phyloP scores from a whole-genome alignment of 2,888 invertebrate species.

The Plagodis dolabraria region DNA sequence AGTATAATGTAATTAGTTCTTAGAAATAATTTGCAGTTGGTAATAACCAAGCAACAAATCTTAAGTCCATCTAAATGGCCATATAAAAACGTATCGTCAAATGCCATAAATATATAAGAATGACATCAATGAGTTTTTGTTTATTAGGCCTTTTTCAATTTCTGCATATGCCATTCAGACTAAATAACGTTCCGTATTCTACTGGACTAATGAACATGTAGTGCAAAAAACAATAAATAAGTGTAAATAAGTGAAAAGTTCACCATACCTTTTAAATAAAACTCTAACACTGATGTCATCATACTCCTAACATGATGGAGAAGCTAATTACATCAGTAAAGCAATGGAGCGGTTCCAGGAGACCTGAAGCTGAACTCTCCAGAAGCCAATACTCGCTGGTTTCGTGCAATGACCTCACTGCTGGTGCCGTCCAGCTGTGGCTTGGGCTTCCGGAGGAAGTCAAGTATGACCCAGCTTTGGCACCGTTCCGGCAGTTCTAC shows the following conservation, averaged over 20 bases:
- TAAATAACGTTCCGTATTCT: neutral
- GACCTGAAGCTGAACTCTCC: constrained; percentile 71
- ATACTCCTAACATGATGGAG: constrained; percentile 48
- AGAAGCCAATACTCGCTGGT: constrained; percentile 77
- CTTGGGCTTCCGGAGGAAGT: constrained; percentile 86
- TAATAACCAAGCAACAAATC: no score
- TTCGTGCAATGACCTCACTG: constrained; percentile 81
- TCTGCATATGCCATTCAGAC: neutral
- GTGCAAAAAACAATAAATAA: no score
- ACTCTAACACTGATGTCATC: constrained; percentile 4
- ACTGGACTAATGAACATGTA: neutral
- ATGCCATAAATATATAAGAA: no score
- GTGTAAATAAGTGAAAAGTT: no score
- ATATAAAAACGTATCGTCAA: no score
- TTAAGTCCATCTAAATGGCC: no score
- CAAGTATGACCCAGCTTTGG: constrained; percentile 87
- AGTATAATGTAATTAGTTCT: no score
- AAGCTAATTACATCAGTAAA: constrained; percentile 60
- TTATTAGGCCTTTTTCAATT: neutral
- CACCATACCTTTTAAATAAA: neutral
- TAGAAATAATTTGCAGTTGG: no score
- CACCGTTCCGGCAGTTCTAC: constrained; percentile 82
- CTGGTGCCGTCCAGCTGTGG: constrained; percentile 87
- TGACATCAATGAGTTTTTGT: no score
- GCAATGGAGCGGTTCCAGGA: constrained; percentile 64